Percentiles rank a stretch among this genome's conserved stretches.
phyloP scores from a whole-genome alignment of 1,140 invertebrate species.

The Pachypeltis micranthus region DNA sequence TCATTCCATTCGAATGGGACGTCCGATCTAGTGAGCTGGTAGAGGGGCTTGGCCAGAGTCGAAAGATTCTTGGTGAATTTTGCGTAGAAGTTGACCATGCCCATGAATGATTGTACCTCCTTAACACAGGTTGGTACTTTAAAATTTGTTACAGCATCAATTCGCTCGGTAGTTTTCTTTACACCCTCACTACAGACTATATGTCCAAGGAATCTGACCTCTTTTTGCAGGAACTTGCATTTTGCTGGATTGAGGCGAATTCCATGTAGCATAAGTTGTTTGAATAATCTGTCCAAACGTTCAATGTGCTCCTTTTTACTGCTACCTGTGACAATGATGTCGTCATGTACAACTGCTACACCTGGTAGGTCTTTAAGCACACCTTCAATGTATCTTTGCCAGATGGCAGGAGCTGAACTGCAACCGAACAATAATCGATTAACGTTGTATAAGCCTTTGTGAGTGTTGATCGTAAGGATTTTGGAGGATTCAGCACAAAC shows the following conservation, averaged over 20 bases:
- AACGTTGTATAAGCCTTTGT: neutral
- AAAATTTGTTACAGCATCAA: neutral
- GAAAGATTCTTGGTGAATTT: too few species aligned
- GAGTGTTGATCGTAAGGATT: neutral
- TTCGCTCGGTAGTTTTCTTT: neutral
- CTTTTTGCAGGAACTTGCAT: slow-evolving; percentile 1
- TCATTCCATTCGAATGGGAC: too few species aligned
- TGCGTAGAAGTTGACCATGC: too few species aligned
- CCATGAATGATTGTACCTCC: too few species aligned
- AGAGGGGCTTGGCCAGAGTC: too few species aligned
- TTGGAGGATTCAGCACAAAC: neutral
- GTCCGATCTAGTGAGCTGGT: too few species aligned
- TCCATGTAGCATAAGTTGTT: neutral
- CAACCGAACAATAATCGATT: neutral
- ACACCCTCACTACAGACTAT: neutral
- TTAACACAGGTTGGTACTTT: too few species aligned
- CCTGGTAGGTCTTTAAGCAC: neutral
- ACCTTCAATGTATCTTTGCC: neutral
- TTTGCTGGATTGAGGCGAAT: neutral
- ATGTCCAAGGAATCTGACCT: neutral
- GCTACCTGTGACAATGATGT: neutral
- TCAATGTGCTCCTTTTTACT: neutral
- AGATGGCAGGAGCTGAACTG: neutral
- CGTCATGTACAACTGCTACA: neutral
- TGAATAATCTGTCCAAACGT: neutral